These are phyloP conservation scores for Rhynchotus rufescens DNA, from an alignment of 2,797 vertebrate genomes.

Conservation along the genomic window DNA sequence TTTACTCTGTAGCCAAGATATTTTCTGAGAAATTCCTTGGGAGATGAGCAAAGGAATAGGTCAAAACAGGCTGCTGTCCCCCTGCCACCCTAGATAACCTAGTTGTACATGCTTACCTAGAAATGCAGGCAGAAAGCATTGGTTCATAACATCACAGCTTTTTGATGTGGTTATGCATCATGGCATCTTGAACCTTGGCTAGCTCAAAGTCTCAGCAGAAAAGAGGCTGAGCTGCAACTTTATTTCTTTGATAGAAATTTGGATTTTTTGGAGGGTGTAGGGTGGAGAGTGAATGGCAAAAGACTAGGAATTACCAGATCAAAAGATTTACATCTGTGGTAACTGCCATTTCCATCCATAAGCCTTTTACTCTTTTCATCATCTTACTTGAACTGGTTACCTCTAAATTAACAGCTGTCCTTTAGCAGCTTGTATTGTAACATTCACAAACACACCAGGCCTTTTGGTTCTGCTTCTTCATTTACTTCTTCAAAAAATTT, in stretches of 20 bases:
- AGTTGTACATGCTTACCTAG: neutral
- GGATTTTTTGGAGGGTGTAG: neutral
- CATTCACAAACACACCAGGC: neutral
- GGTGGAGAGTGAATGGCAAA: neutral
- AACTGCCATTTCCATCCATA: neutral
- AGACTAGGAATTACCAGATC: neutral
- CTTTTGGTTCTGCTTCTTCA: neutral
- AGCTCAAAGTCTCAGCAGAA: neutral
- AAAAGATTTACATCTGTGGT: neutral
- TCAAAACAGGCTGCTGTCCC: slow-evolving; percentile 12
- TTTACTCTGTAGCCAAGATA: slow-evolving; percentile 16
- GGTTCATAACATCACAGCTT: neutral
- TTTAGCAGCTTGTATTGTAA: neutral
- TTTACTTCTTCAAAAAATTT: neutral
- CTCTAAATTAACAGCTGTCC: neutral
- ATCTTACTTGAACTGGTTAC: neutral
- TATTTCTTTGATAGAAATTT: neutral
- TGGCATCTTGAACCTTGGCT: neutral
- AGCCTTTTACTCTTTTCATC: neutral
- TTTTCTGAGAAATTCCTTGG: slow-evolving; percentile 2
- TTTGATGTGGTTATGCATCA: slow-evolving; percentile 30
- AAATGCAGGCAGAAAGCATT: neutral
- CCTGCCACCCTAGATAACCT: neutral
- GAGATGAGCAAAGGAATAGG: neutral
- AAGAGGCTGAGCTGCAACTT: neutral